Percentiles rank a stretch among this genome's conserved stretches.
phyloP scores from a whole-genome alignment of 2,888 invertebrate species.

The Machimus rusticus region DNA sequence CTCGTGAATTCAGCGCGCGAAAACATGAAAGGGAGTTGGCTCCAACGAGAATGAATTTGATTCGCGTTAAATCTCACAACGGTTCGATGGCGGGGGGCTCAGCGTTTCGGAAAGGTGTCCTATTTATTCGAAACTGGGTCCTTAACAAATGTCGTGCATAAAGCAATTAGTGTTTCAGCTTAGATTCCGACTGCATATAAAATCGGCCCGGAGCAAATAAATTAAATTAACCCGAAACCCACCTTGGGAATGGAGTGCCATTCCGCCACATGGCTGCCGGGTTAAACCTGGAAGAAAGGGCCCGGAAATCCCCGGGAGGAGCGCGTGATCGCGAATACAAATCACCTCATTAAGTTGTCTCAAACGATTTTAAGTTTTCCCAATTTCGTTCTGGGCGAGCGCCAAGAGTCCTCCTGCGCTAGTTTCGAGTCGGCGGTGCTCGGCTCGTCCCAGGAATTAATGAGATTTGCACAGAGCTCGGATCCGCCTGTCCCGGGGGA shows the following conservation, averaged over 20 bases:
- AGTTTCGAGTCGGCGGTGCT: not conserved
- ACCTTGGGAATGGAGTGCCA: not conserved
- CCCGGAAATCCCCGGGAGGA: not conserved
- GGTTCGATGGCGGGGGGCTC: not conserved
- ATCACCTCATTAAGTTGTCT: slow-evolving; percentile 22
- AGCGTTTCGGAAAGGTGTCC: not conserved
- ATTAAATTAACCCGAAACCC: not conserved
- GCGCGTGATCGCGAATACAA: slow-evolving; percentile 19
- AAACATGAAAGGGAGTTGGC: not conserved
- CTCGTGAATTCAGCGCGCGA: not conserved
- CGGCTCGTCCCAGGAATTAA: not conserved
- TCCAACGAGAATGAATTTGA: not conserved
- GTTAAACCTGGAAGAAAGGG: not conserved
- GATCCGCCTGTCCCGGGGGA: not conserved
- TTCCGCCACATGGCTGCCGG: not conserved
- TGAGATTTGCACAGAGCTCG: not conserved
- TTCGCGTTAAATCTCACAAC: not conserved
- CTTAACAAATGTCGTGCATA: not conserved
- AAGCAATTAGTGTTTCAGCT: not conserved
- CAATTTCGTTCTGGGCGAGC: not conserved
- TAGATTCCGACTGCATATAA: not conserved
- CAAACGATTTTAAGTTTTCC: not conserved
- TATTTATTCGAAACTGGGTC: not conserved
- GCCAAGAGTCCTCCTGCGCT: not conserved
- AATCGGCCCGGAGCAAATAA: not conserved